Evolutionary conservation across 2,888 invertebrate genomes (phyloP).

Genomic region (Apoda limacodes): DNA sequence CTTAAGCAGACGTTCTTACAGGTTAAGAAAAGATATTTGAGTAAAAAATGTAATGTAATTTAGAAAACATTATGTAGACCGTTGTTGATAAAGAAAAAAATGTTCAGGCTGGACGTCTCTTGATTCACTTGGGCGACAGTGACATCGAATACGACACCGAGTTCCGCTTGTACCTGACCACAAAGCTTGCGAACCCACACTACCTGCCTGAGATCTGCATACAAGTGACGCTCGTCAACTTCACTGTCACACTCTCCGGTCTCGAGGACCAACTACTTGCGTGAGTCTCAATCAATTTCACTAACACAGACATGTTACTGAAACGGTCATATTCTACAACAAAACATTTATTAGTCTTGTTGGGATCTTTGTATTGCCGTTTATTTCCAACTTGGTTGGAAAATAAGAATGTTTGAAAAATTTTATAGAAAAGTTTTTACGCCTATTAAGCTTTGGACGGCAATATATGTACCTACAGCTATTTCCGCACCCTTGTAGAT

Average conservation of each 20-base stretch:
- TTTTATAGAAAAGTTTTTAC: too few species aligned
- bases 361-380: too few species aligned
- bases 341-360: too few species aligned
- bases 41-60: neutral
- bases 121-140: constrained; percentile 87
- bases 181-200: constrained; percentile 93
- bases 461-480: too few species aligned
- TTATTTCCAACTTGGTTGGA: too few species aligned
- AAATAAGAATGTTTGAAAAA: too few species aligned
- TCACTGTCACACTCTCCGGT: constrained; percentile 90
- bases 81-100: too few species aligned
- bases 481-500: too few species aligned
- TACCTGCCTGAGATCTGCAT: constrained; percentile 94
- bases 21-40: constrained; percentile 42
- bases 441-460: too few species aligned
- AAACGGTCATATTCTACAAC: too few species aligned
- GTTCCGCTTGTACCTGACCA: constrained; percentile 91
- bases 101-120: constrained; percentile 77
- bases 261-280: constrained; percentile 92
- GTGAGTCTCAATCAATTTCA: constrained; percentile 60
- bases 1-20: constrained; percentile 82
- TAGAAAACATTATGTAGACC: neutral
- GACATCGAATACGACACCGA: constrained; percentile 90
- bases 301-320: constrained; percentile 1
- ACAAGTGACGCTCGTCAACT: constrained; percentile 93